These are phyloP conservation scores for Petrocephalus sullivani DNA, from an alignment of 2,797 vertebrate genomes.

Conservation along the genomic window DNA sequence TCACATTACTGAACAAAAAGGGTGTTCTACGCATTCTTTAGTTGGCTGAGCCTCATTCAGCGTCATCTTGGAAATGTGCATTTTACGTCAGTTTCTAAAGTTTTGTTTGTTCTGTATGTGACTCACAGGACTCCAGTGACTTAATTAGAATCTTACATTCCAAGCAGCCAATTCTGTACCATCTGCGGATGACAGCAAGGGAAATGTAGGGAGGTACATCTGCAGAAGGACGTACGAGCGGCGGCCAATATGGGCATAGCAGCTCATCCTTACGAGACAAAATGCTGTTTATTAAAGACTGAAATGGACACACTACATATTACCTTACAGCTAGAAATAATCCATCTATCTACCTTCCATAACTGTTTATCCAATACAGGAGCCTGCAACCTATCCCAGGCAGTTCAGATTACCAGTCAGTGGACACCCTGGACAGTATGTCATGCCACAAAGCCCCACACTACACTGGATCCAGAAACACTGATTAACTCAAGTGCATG, in stretches of 20 bases:
- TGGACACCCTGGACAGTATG: background rate
- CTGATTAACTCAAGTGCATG: background rate
- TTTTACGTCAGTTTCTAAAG: background rate
- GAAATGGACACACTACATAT: background rate
- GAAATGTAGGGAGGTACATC: constrained; percentile 3
- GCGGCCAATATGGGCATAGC: background rate
- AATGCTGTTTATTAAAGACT: background rate
- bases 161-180: constrained; percentile 18
- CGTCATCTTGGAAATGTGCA: background rate
- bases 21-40: background rate
- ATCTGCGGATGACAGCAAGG: constrained; percentile 26
- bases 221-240: background rate
- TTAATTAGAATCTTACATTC: constrained; percentile 22
- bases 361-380: background rate
- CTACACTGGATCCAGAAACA: background rate
- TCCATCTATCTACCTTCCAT: background rate
- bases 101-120: constrained; percentile 12
- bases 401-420: background rate
- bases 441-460: background rate
- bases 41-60: background rate
- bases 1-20: background rate
- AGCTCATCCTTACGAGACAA: background rate
- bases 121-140: constrained; percentile 21
- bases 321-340: background rate
- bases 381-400: background rate